phyloP scores from a whole-genome alignment of 2,797 vertebrate species.

The Philypnodon macrostomus region DNA sequence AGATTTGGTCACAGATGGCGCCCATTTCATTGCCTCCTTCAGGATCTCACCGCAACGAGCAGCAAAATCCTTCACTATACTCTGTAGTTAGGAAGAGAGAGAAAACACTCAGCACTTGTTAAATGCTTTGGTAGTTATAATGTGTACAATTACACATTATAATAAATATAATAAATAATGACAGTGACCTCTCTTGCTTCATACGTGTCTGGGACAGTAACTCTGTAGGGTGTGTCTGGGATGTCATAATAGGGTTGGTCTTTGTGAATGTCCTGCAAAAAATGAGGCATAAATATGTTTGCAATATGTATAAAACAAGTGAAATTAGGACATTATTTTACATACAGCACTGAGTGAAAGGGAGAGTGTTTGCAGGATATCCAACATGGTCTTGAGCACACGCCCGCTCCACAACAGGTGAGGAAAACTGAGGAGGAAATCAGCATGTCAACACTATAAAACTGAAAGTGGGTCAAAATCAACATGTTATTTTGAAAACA shows the following conservation, averaged over 20 bases:
- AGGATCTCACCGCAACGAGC: constrained; percentile 97
- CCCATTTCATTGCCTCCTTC: constrained; percentile 98
- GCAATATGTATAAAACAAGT: not conserved
- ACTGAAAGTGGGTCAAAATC: not conserved
- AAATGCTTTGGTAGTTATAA: no score
- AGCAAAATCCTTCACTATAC: constrained; percentile 95
- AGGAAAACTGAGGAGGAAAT: constrained; percentile 80
- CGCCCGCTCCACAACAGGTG: constrained; percentile 94
- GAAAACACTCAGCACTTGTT: no score
- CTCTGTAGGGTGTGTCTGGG: constrained; percentile 89
- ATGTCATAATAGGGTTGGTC: constrained; percentile 97
- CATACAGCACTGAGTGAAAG: constrained; percentile 90
- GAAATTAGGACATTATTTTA: not conserved
- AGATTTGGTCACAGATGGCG: constrained; percentile 93
- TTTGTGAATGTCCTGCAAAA: constrained; percentile 91
- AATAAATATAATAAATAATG: not conserved
- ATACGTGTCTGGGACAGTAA: constrained; percentile 91
- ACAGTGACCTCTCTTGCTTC: constrained; percentile 89
- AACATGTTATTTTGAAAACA: no score
- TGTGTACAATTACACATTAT: no score
- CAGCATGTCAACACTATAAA: not conserved
- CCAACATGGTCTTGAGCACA: constrained; percentile 93
- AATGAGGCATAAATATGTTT: constrained; percentile 1
- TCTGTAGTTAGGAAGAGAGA: constrained; percentile 75
- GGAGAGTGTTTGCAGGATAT: constrained; percentile 94